Base-by-base conservation (phyloP, 2,797 vertebrate genomes). In the Crossoptilon crossoptilon region DNA sequence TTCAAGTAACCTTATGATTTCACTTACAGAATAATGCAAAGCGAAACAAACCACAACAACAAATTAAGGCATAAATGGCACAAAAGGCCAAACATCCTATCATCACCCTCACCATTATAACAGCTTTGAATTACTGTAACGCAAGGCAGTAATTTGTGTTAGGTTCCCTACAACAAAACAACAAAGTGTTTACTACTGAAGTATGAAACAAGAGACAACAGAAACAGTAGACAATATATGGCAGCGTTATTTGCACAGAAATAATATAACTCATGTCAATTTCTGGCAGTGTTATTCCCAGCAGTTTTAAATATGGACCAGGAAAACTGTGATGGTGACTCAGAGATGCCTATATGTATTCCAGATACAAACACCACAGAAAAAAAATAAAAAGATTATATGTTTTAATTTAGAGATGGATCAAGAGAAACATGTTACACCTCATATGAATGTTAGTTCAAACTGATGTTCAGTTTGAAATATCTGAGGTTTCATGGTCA, bases 1-100 rank as follows among this genome's bases (percentile, higher is more conserved):
- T 94, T 78, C 76, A 91, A 91, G 62, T 55, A 48, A 79, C 6
- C 11, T 43, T 67, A n/a, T 44, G 11, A 73, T 74, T 64, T 16
- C 39, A 41, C 24, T 78, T 43, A 46, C 12, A 86, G 27, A 90
- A 71, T 31, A 69, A 68, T 13, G 12, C 43, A 89, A 76, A 87
- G 84, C 44, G 41, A 79, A 72, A 56, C 35, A 58, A 77, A 16
- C 10, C 69, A 46, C 41, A 67, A 5, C 53, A 33, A 58, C 31
- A 58, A 39, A 14, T 16, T 59, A 39, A 49, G 48, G 31, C 8
- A 13, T 67, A 78, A 94, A 67, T 10, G 31, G 37, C 15, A 84
- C 4, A 62, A 44, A 60, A 69, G 19, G 29, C 8, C 43, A 58
- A 83, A 80, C 35, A 86, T 63, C 51, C 66, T 69, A 44, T 62